Evolutionary conservation across 2,113 vertebrate species (phyloP).

Genomic region (Tyto alba): DNA sequence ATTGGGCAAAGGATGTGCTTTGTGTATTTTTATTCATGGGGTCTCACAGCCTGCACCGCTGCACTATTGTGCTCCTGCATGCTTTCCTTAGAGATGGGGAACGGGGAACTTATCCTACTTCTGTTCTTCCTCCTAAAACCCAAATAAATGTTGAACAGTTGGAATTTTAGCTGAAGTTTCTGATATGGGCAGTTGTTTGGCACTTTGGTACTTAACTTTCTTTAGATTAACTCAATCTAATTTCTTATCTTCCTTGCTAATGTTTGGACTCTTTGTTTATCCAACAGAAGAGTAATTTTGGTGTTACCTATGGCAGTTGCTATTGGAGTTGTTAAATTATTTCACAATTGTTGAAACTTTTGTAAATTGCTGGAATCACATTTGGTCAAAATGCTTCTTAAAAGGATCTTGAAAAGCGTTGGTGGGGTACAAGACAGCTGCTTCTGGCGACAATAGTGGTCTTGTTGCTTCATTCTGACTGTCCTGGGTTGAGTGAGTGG

Average conservation of each 20-base stretch:
- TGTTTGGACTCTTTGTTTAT: background rate
- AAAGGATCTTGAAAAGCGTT: background rate
- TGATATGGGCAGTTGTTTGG: background rate
- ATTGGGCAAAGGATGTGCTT: background rate
- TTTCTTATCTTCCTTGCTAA: background rate
- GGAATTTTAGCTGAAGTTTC: background rate
- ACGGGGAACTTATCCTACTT: background rate
- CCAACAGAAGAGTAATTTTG: background rate
- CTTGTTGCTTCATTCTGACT: background rate
- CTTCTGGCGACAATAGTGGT: background rate
- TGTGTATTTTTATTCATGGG: background rate
- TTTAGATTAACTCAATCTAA: background rate
- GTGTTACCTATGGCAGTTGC: background rate
- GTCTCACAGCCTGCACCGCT: background rate
- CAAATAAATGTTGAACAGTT: background rate
- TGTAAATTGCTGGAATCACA: background rate
- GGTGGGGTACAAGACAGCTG: background rate
- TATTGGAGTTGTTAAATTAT: background rate
- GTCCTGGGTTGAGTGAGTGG: no score
- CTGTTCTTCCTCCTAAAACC: background rate
- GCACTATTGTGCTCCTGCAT: fast-evolving
- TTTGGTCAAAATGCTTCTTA: background rate
- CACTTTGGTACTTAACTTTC: background rate
- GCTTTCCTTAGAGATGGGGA: background rate
- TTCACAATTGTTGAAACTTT: background rate